Evolutionary conservation across 2,888 invertebrate genomes (phyloP), one percentile per base, ranked within the genome.

Genomic region (Acleris emargana): DNA sequence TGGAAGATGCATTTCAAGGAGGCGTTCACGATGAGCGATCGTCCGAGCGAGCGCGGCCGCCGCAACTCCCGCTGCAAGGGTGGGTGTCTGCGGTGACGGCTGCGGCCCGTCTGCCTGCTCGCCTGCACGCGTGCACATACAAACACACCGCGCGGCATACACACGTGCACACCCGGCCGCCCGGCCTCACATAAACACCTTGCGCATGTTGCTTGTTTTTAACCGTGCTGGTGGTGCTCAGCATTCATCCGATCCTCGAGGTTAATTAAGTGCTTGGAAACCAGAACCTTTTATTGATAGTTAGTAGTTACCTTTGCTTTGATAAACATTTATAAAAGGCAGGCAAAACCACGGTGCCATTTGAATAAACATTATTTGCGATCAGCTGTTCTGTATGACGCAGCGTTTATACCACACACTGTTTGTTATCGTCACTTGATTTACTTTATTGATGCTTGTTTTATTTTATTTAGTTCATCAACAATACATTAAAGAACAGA

Each of bases 1-100:
- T 75, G 87, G 91, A 92, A 92, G 89, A 92, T 92, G 92, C 92
- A 92, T 91, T 91, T 92, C 92, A 92, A 91, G 86, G 91, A 91
- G 90, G 86, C 91, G 83, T 90, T 91, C 89, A 89, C 90, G 84
- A 92, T 92, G 92, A 92, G 89, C 92, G 92, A 92, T 89, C 91
- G 90, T 88, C 90, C 91, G 83, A 89, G 82, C 88, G 92, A 91
- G 86, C 91, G 91, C 84, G 90, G 88, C 84, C 91, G 91, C 80
- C 92, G 91, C 88, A 90, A 90, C 87, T 90, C 91, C 76, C 91
- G 91, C 82, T 91, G 91, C 91, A 92, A 90, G 89, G 91, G 91
- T 92, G 83, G 85, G 91, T 92, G 85, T 84, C 72, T 71, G 69
- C 76, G 68, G 59, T 73, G 82, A 78, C 84, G 80, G 81, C 74